Evolutionary conservation across 1,140 invertebrate genomes (phyloP).

Genomic region (Drosophila navojoa): DNA sequence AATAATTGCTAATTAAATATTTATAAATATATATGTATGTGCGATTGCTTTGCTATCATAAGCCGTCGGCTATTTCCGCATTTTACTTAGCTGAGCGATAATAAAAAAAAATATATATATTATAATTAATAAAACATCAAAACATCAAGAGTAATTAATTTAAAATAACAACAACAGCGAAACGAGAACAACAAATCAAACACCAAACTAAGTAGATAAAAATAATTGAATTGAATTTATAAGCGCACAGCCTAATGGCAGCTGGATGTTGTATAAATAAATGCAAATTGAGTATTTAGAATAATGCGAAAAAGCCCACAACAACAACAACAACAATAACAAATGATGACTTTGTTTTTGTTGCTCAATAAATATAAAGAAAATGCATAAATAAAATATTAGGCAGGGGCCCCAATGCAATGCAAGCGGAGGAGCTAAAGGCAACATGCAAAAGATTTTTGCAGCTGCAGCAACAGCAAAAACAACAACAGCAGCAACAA

Average conservation of each 20-base stretch:
- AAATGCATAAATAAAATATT: constrained; percentile 78
- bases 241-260: constrained; percentile 70
- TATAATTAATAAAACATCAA: constrained; percentile 76
- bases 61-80: constrained; percentile 60
- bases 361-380: constrained; percentile 71
- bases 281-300: constrained; percentile 79
- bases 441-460: constrained; percentile 71
- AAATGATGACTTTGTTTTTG: constrained; percentile 68
- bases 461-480: constrained; percentile 60
- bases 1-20: constrained; percentile 43
- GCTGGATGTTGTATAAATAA: constrained; percentile 60
- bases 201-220: constrained; percentile 59
- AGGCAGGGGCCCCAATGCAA: constrained; percentile 37
- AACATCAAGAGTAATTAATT: constrained; percentile 65
- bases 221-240: constrained; percentile 79
- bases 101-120: not conserved
- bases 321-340: constrained; percentile 40
- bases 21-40: constrained; percentile 34
- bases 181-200: constrained; percentile 45
- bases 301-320: constrained; percentile 47
- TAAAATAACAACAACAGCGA: constrained; percentile 20
- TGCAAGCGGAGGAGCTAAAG: constrained; percentile 4
- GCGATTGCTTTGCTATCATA: constrained; percentile 39
- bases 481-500: constrained; percentile 19
- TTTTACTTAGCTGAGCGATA: constrained; percentile 64